Conservation (phyloP, 2,797 vertebrate species). For the Linurgus olivaceus region DNA sequence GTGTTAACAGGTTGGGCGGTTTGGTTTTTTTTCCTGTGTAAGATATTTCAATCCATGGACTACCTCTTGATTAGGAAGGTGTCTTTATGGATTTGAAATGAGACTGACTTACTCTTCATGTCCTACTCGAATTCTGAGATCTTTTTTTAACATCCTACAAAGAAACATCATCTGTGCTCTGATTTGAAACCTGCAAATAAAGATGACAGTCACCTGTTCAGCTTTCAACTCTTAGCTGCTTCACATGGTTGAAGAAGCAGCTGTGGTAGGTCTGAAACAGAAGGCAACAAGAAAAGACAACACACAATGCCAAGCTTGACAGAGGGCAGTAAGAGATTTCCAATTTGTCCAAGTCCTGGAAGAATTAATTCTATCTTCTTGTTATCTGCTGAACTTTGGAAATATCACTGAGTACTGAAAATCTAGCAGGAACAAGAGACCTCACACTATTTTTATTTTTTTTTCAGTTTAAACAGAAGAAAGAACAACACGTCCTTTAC, state of each 20-base stretch:
- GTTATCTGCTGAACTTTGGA: slow-evolving; percentile 59
- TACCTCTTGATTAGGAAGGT: neutral
- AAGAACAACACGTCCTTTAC: slow-evolving; percentile 28
- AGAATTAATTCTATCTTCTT: slow-evolving; percentile 68
- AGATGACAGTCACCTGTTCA: neutral
- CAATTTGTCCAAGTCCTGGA: slow-evolving; percentile 65
- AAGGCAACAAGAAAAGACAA: slow-evolving; percentile 3
- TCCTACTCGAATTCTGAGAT: neutral
- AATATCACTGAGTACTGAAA: slow-evolving; percentile 67
- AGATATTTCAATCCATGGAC: neutral
- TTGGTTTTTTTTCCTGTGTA: neutral
- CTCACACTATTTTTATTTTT: slow-evolving; percentile 34
- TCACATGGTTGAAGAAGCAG: neutral
- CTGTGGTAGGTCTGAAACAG: slow-evolving; percentile 30
- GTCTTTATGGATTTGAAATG: neutral
- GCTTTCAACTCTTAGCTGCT: neutral
- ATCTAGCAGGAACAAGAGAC: slow-evolving; percentile 40
- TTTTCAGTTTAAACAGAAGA: slow-evolving; percentile 29
- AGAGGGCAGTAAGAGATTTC: slow-evolving; percentile 76
- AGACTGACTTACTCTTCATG: neutral
- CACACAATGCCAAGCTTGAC: slow-evolving; percentile 71
- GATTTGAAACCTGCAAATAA: neutral
- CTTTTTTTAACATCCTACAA: neutral
- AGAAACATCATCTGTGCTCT: neutral
- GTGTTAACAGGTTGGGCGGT: neutral